A percentile compares a stretch with the other conserved stretches of the same genome.
Evolutionary conservation across 2,113 vertebrate species (phyloP).

Genomic region (Centrocercus urophasianus): DNA sequence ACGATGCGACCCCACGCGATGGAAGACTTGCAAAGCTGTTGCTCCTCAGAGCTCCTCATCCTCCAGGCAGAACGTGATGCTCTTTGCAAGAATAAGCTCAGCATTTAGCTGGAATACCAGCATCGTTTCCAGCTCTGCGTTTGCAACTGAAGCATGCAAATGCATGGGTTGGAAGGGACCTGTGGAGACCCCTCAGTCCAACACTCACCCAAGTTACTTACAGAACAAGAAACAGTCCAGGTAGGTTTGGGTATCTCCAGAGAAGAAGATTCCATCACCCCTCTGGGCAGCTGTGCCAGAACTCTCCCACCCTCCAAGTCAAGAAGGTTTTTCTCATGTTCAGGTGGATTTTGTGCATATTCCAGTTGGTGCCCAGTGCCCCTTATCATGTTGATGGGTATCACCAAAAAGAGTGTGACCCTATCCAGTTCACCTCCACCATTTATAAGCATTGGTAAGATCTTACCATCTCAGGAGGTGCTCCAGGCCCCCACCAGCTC

Average conservation of each 20-base stretch:
- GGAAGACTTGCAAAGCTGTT: neutral
- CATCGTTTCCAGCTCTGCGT: rapidly evolving
- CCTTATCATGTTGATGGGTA: too few species aligned
- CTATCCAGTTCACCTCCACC: too few species aligned
- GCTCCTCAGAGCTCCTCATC: neutral
- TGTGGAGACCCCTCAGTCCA: too few species aligned
- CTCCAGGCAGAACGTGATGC: rapidly evolving
- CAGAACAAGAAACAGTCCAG: neutral
- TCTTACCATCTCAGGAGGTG: too few species aligned
- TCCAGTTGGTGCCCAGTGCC: too few species aligned
- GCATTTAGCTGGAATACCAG: rapidly evolving
- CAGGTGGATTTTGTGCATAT: too few species aligned
- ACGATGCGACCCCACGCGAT: rapidly evolving
- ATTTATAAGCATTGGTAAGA: too few species aligned
- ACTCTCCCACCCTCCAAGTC: neutral
- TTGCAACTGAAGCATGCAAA: neutral
- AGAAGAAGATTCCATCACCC: neutral
- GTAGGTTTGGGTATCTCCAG: neutral
- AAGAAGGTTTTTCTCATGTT: neutral
- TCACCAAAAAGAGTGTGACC: too few species aligned
- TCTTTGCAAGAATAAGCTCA: neutral
- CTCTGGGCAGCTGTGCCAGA: too few species aligned
- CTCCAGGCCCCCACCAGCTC: too few species aligned
- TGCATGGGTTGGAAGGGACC: too few species aligned
- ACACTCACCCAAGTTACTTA: neutral